These are phyloP conservation scores for Zaprionus capensis DNA, from an alignment of 1,140 invertebrate genomes.

Conservation along the genomic window DNA sequence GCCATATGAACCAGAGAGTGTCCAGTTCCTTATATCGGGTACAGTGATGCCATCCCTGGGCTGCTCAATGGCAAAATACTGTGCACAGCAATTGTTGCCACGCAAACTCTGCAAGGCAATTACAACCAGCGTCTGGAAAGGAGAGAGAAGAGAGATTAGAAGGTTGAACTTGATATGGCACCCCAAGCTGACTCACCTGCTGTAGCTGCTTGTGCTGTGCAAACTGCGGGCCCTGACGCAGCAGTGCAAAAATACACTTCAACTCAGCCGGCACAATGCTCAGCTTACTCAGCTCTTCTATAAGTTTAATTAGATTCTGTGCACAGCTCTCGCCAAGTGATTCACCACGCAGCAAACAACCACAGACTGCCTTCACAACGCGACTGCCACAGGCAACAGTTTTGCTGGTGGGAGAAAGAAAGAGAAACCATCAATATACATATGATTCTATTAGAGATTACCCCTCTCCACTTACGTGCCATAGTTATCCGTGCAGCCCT, in stretches of 20 bases:
- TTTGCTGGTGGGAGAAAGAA: constrained; percentile 76
- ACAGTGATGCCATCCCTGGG: constrained; percentile 86
- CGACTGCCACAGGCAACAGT: constrained; percentile 82
- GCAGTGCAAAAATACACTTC: constrained; percentile 84
- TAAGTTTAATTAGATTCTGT: constrained; percentile 86
- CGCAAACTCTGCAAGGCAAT: constrained; percentile 75
- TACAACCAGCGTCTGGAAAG: constrained; percentile 63
- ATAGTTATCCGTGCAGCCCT: constrained; percentile 84
- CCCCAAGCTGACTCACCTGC: constrained; percentile 46
- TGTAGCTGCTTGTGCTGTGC: constrained; percentile 74
- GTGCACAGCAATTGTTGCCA: constrained; percentile 70
- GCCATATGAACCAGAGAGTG: constrained; percentile 86
- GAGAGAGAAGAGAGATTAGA: neutral
- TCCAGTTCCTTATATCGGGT: constrained; percentile 85
- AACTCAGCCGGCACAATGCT: constrained; percentile 87
- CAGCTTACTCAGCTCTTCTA: constrained; percentile 86
- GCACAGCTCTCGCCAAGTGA: constrained; percentile 73
- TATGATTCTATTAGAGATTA: neutral
- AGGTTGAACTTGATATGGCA: neutral
- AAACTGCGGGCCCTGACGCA: constrained; percentile 70
- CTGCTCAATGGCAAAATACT: constrained; percentile 85
- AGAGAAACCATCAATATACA: neutral
- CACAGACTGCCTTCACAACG: constrained; percentile 84
- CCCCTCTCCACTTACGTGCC: constrained; percentile 73
- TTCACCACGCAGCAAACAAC: constrained; percentile 73